Evolutionary conservation across 2,888 invertebrate species (phyloP).

Genomic region (Calephelis perditalis): DNA sequence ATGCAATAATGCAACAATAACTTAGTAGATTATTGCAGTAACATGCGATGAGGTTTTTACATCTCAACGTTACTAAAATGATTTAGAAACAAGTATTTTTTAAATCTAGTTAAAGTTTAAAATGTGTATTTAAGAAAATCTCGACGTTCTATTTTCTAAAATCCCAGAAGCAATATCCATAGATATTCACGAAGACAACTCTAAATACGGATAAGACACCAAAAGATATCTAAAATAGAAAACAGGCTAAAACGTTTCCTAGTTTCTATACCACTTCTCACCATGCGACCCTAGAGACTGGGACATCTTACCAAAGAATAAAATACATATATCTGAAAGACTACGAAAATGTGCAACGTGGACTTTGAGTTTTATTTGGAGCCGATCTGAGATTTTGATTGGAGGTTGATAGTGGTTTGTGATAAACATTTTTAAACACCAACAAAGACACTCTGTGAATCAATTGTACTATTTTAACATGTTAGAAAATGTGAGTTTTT

Average conservation of each 20-base stretch:
- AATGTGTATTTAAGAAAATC: conserved; percentile 16
- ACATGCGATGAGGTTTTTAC: no score
- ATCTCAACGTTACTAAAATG: no score
- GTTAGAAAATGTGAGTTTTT: no score
- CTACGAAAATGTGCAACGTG: no score
- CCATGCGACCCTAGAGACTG: conserved; percentile 41
- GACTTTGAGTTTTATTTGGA: no score
- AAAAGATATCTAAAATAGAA: conserved; percentile 33
- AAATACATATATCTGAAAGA: conserved; percentile 44
- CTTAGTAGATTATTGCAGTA: no score
- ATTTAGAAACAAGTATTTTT: conserved; percentile 5
- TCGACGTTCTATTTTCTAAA: conserved; percentile 23
- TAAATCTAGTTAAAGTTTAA: conserved; percentile 15
- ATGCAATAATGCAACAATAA: no score
- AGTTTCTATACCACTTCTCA: conserved; percentile 44
- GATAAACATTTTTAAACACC: no score
- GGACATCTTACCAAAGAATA: conserved; percentile 47
- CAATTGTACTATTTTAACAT: no score
- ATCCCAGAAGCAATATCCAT: conserved; percentile 33
- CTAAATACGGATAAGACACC: conserved; percentile 27
- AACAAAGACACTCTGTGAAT: no score
- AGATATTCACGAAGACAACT: conserved; percentile 34
- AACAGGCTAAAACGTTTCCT: conserved; percentile 37
- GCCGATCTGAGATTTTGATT: no score
- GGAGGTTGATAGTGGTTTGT: no score